phyloP scores from a whole-genome alignment of 53 echinoderm and acorn worm species.

The Temnopleurus reevesii region DNA sequence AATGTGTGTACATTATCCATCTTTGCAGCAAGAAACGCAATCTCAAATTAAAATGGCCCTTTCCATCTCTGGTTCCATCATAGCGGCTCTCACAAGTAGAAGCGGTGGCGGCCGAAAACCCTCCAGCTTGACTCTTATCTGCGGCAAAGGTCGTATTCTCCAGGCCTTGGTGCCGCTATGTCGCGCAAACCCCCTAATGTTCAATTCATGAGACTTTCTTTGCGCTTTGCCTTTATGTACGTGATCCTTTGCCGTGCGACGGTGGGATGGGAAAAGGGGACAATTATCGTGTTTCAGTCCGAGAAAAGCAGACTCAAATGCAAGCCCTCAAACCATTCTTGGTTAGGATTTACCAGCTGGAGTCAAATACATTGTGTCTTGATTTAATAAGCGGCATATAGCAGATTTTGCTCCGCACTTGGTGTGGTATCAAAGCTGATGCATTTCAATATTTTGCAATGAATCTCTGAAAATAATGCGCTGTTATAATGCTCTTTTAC shows the following conservation, averaged over 20 bases:
- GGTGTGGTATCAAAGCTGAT: background rate
- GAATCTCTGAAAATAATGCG: no score
- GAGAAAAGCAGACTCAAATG: background rate
- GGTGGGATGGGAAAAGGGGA: background rate
- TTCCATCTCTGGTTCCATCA: conserved; percentile 36
- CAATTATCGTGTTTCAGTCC: conserved; percentile 38
- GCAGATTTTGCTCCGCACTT: background rate
- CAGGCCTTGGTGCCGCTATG: conserved; percentile 50
- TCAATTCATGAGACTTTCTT: conserved; percentile 52
- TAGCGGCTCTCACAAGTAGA: background rate
- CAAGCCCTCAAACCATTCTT: conserved; percentile 41
- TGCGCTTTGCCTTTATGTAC: background rate
- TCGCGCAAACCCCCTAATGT: conserved; percentile 54
- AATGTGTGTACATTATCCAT: background rate
- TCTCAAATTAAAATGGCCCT: background rate
- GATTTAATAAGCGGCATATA: conserved; percentile 15
- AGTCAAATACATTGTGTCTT: background rate
- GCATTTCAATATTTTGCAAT: background rate
- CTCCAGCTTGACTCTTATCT: conserved; percentile 47
- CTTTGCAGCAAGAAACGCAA: conserved; percentile 18
- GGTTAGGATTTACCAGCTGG: conserved; percentile 23
- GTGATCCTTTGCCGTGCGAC: conserved; percentile 30
- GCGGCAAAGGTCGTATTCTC: conserved; percentile 19
- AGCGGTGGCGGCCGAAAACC: conserved; percentile 1
- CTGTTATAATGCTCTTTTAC: no score